phyloP scores from a whole-genome alignment of 2,113 vertebrate genomes.

The Axis porcinus region DNA sequence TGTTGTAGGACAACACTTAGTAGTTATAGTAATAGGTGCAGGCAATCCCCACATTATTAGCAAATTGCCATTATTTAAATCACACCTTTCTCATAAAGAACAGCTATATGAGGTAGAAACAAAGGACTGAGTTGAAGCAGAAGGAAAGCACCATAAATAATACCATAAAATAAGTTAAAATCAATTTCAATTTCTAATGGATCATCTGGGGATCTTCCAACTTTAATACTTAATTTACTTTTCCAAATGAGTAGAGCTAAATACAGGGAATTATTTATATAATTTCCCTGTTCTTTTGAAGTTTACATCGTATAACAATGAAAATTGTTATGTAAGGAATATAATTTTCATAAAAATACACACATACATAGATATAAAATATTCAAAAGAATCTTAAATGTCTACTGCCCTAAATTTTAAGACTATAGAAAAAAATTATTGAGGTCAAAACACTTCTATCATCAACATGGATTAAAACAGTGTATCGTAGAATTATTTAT shows the following conservation, averaged over 20 bases:
- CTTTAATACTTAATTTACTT: conserved; percentile 5
- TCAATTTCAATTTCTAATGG: conserved; percentile 35
- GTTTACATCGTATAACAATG: not conserved
- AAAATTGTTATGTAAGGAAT: not conserved
- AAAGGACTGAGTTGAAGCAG: not conserved
- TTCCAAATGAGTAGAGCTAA: conserved; percentile 29
- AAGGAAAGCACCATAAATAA: not conserved
- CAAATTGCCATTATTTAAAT: conserved; percentile 13
- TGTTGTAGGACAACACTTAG: not conserved
- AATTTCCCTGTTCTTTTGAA: conserved; percentile 4
- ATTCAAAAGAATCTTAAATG: not conserved
- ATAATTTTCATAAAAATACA: not conserved
- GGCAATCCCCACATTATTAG: not conserved
- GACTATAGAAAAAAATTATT: not conserved
- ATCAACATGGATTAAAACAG: not conserved
- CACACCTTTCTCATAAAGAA: not conserved
- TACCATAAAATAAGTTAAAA: conserved; percentile 13
- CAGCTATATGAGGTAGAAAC: not conserved
- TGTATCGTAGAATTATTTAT: not conserved
- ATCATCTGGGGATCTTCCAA: not conserved
- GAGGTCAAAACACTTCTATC: not conserved
- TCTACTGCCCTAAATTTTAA: not conserved
- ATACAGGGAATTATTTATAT: not conserved
- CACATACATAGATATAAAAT: not conserved
- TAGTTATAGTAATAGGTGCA: not conserved